Evolutionary conservation across 1,140 invertebrate genomes (phyloP), one percentile per base, ranked within the genome.

Genomic region (Drosophila sucinea): DNA sequence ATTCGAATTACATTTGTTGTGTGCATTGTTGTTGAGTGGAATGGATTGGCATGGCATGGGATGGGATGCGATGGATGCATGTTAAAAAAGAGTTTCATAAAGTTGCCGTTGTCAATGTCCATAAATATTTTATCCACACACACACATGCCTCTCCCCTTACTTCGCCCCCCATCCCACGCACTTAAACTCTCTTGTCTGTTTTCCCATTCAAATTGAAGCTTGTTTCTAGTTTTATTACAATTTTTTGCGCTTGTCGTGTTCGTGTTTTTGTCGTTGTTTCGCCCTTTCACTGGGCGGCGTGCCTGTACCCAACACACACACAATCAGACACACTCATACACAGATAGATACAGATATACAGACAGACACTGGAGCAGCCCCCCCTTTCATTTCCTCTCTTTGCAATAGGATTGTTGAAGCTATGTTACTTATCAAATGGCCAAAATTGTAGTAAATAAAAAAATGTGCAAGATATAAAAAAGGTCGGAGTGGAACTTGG

Each of bases 211-310:
- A 81, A 89, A 89, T 89, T 89, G 85, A 76, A 44, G 80, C 84
- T 90, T 90, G 84, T 89, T 89, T 81, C 81, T 90, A 89, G 84
- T 83, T 84, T 87, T 87, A 78, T 83, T 83, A 87, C 82, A 86
- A 81, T 79, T 79, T 79, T 63, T 77, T 77, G 68, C 79, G 83
- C 83, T 87, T 89, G 85, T 89, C 84, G 82, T 89, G 81, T 84
- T 89, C 84, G 82, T 89, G 81, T 84, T 89, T 80, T 89, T 82
- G 80, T 80, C 84, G 73, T 64, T 80, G 62, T 55, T 68, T 73
- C 64, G 77, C 77, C 77, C 77, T 79, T 79, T 85, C 68, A 79
- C 77, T 79, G 78, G 68, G 70, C 77, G 84, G 73, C 80, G 77
- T 82, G 75, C 84, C 80, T 89, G 73, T 89, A 87, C 80, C 72